Percentiles rank a stretch among this genome's conserved stretches.
phyloP scores from a whole-genome alignment of 2,888 invertebrate genomes.

The Phyllotreta striolata region DNA sequence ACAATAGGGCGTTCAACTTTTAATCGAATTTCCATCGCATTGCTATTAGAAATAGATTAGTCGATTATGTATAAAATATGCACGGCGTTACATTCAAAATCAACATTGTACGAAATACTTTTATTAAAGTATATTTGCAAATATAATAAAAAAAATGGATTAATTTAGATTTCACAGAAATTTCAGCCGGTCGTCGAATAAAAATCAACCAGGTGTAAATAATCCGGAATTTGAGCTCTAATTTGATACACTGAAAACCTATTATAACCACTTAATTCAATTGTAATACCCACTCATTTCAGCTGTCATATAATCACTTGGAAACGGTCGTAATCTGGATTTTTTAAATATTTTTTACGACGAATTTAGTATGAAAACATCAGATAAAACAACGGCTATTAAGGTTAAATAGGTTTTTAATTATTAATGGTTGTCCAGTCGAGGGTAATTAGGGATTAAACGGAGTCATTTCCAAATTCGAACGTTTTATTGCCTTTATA shows the following conservation, averaged over 20 bases:
- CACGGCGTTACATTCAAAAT: too few relatives aligned
- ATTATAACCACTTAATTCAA: constrained; percentile 29
- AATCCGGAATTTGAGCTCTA: constrained; percentile 14
- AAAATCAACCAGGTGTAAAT: constrained; percentile 24
- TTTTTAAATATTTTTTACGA: constrained; percentile 10
- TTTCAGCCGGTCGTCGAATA: constrained; percentile 10
- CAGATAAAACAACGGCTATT: constrained; percentile 18
- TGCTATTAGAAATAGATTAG: constrained; percentile 4
- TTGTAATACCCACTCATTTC: constrained; percentile 24
- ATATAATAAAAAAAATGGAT: too few relatives aligned
- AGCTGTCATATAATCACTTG: constrained; percentile 21
- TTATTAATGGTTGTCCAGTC: constrained; percentile 16
- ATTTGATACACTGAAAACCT: constrained; percentile 23
- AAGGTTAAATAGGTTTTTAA: constrained; percentile 19
- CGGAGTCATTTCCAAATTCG: not conserved
- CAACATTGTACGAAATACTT: too few relatives aligned
- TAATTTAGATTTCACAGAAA: constrained; percentile 19
- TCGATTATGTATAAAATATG: not conserved
- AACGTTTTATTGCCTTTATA: not conserved
- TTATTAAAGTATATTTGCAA: not conserved
- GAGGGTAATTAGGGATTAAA: constrained; percentile 14
- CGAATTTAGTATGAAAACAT: constrained; percentile 23
- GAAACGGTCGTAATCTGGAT: constrained; percentile 27
- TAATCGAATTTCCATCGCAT: constrained; percentile 16
- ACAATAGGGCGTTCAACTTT: not conserved